These are phyloP conservation scores for Gyrodactylus salaris DNA, from an alignment of 1,140 invertebrate genomes.

Conservation along the genomic window DNA sequence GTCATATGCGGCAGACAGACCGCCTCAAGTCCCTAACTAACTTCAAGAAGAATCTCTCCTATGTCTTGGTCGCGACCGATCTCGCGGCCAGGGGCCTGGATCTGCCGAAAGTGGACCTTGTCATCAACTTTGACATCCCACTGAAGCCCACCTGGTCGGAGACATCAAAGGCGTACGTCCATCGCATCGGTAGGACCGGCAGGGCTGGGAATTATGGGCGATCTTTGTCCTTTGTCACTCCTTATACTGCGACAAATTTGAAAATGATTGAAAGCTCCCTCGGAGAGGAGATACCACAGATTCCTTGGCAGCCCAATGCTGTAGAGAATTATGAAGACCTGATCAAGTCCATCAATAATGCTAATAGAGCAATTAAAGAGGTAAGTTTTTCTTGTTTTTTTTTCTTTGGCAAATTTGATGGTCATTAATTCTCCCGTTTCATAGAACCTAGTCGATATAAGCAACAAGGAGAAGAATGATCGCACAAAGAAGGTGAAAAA, in stretches of 20 bases:
- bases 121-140: constrained; percentile 66
- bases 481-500: neutral
- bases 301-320: neutral
- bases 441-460: neutral
- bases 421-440: neutral
- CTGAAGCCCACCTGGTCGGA: constrained; percentile 23
- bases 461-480: neutral
- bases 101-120: constrained; percentile 43
- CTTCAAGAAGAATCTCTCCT: constrained; percentile 15
- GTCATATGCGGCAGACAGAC: constrained; percentile 16
- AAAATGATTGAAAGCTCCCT: neutral
- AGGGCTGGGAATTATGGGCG: constrained; percentile 16
- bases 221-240: constrained; percentile 14
- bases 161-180: constrained; percentile 46
- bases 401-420: neutral
- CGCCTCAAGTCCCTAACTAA: constrained; percentile 23
- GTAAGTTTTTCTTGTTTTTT: neutral
- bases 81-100: constrained; percentile 53
- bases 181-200: constrained; percentile 66
- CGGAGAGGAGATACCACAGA: neutral
- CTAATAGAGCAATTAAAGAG: neutral
- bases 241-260: neutral
- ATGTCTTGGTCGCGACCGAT: constrained; percentile 45
- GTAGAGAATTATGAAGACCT: neutral
- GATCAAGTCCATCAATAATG: neutral